Conservation (phyloP, 2,797 vertebrate species). For the Petrocephalus schoutedeni region DNA sequence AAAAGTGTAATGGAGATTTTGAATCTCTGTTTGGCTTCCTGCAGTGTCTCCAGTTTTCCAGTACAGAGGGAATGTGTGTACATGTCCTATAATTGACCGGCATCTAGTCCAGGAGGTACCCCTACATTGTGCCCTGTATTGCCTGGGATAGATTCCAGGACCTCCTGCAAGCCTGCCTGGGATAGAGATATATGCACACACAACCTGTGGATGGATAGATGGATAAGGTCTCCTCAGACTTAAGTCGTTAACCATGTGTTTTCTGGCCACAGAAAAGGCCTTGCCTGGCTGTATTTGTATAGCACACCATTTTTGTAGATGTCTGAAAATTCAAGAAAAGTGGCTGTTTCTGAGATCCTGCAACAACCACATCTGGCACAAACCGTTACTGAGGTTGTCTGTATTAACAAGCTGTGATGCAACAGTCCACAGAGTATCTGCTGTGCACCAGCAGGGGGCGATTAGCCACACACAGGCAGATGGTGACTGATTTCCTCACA, state of each 20-base stretch:
- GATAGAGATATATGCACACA: not conserved
- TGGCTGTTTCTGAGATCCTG: not conserved
- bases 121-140: not conserved
- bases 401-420: not conserved
- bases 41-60: too few relatives aligned
- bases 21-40: not conserved
- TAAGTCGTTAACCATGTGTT: too few relatives aligned
- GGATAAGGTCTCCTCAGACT: too few relatives aligned
- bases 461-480: not conserved
- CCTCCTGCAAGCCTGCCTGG: not conserved
- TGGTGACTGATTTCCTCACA: not conserved
- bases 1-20: not conserved
- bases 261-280: too few relatives aligned
- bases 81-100: not conserved
- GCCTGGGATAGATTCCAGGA: not conserved
- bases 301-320: not conserved
- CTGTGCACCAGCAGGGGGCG: not conserved
- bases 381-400: not conserved
- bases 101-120: not conserved
- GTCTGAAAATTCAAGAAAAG: not conserved
- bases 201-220: not conserved
- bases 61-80: not conserved
- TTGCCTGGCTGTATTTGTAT: not conserved
- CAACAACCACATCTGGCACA: not conserved
- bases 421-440: not conserved